Base-by-base conservation (phyloP, 2,113 vertebrate species). In the Ptilorrhoa leucosticta region DNA sequence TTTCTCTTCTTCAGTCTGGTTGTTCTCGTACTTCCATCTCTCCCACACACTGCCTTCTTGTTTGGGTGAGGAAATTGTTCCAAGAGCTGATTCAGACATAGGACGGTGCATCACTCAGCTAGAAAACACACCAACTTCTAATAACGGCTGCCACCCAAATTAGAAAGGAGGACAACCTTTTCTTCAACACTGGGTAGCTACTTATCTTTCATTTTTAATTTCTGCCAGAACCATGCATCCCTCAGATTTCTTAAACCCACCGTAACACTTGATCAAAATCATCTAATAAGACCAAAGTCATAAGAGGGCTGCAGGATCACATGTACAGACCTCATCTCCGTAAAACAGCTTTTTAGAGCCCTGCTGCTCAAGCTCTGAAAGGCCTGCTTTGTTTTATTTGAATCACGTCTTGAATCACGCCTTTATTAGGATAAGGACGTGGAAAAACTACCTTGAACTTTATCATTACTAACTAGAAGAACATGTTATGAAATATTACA, bases 381-480 rank as follows among this genome's bases (percentile, higher is more conserved):
- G 10, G 23, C 28, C 80, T 35, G 39, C 42, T 86, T 83, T 82
- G 45, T 79, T 68, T 69, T 40, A 80, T 47, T 85, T 75, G n/a
- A n/a, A n/a, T n/a, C n/a, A n/a, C 19, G 60, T 64, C 60, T 88
- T 73, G 27, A 73, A 79, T 81, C 56, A 35, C 0, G 2, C 22
- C 39, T 90, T 87, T 44, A 80, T n/a, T 75, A 80, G 42, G 33
- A 63, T 12, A 82, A 66, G 18, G 48, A 70, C 0, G 0, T 70
- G 75, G 50, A 85, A 94, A 86, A 71, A 44, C 56, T 64, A 75
- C 79, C 75, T 88, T 95, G 90, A 95, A 96, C 85, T 96, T 96
- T 90, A 88, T 35, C 6, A 0, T 63, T 79, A 81, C 56, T 93
- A 87, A 90, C 61, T 83, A 90, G 44, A 86, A 78, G 53, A 71